These are phyloP conservation scores for Pyxicephalus adspersus DNA, from an alignment of 2,113 vertebrate genomes.

Conservation along the genomic window DNA sequence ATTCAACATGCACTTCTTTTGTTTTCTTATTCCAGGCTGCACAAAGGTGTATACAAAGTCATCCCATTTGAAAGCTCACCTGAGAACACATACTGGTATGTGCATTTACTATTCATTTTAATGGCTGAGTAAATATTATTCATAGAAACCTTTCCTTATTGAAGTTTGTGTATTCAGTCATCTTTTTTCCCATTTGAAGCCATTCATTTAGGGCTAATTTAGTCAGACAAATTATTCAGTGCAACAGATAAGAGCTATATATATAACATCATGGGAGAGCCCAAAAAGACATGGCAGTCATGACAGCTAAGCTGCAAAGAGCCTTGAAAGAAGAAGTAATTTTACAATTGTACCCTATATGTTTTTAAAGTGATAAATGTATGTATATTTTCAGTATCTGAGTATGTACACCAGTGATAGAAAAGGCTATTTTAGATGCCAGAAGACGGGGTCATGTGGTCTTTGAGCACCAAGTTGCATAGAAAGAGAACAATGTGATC, in stretches of 20 bases:
- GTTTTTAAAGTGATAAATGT: too few relatives aligned
- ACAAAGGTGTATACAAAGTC: slow-evolving; percentile 98
- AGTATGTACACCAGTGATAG: too few relatives aligned
- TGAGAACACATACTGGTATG: slow-evolving; percentile 96
- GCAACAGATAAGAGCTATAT: slow-evolving; percentile 40
- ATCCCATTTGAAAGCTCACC: slow-evolving; percentile 95
- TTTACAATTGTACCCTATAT: too few relatives aligned
- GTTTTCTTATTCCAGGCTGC: slow-evolving; percentile 79
- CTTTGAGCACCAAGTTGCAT: too few relatives aligned
- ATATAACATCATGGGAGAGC: too few relatives aligned
- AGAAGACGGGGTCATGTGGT: too few relatives aligned
- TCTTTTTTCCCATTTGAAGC: slow-evolving; percentile 35
- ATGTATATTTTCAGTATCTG: too few relatives aligned
- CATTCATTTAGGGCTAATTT: slow-evolving; percentile 63
- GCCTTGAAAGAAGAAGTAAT: too few relatives aligned
- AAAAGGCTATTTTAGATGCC: too few relatives aligned
- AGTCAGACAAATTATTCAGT: slow-evolving; percentile 58
- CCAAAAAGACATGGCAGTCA: too few relatives aligned
- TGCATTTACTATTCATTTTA: slow-evolving; percentile 64
- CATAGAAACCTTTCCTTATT: slow-evolving; percentile 67
- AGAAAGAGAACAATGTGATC: too few relatives aligned
- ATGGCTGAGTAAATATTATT: slow-evolving; percentile 60
- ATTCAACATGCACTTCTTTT: slow-evolving; percentile 47
- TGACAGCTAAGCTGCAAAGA: too few relatives aligned
- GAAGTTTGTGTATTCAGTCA: slow-evolving; percentile 42